Conservation (phyloP, 2,888 invertebrate species). For the Meiosimyza platycephala region DNA sequence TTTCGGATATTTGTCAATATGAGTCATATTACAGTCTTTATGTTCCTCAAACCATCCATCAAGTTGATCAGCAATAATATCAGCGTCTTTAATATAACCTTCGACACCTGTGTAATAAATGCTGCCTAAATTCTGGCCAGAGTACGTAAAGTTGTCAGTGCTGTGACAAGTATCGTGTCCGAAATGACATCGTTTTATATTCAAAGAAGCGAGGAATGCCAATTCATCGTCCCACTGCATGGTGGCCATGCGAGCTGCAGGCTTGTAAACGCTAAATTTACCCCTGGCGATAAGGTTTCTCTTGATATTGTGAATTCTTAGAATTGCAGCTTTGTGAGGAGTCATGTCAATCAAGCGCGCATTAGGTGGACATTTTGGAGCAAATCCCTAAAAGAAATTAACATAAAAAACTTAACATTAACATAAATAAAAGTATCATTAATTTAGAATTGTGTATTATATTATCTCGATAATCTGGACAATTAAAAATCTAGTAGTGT, state of each 20-base stretch:
- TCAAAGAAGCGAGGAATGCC: slow-evolving; percentile 53
- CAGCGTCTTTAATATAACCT: too few species aligned
- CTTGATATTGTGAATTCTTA: slow-evolving; percentile 24
- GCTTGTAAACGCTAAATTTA: slow-evolving; percentile 30
- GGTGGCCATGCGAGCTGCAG: slow-evolving; percentile 58
- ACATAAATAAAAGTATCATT: not conserved
- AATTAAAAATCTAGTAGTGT: too few species aligned
- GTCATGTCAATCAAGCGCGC: slow-evolving; percentile 12
- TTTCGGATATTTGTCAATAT: not conserved
- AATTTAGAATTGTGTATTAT: too few species aligned
- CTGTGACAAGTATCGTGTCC: slow-evolving; percentile 54
- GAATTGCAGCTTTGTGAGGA: not conserved
- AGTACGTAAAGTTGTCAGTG: slow-evolving; percentile 49
- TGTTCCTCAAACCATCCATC: not conserved
- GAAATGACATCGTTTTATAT: slow-evolving; percentile 53
- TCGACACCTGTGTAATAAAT: too few species aligned
- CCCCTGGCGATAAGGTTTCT: slow-evolving; percentile 44
- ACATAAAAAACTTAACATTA: too few species aligned
- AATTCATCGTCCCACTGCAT: slow-evolving; percentile 58
- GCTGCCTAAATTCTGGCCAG: slow-evolving; percentile 55
- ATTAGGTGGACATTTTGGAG: slow-evolving; percentile 9
- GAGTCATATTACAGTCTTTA: not conserved
- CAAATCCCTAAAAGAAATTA: slow-evolving; percentile 12
- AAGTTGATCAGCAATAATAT: not conserved
- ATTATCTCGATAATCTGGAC: too few species aligned